These are phyloP conservation scores for Cherax destructor DNA, from an alignment of 1,140 invertebrate genomes.

Conservation along the genomic window DNA sequence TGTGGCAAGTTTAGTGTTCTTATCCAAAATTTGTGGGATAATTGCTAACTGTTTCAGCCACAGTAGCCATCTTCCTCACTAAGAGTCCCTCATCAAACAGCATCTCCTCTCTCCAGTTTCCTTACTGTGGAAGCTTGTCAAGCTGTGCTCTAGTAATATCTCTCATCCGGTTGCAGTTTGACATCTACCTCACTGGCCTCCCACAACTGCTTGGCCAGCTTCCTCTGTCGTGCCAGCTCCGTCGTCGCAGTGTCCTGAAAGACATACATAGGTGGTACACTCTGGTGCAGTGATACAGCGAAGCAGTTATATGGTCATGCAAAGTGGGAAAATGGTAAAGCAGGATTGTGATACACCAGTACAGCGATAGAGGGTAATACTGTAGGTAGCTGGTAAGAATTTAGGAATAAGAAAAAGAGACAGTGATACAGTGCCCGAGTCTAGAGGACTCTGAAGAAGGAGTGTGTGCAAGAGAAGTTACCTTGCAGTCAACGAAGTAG, in stretches of 20 bases:
- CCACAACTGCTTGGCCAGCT: constrained; percentile 84
- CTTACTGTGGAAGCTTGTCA: neutral
- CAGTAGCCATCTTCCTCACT: too few relatives aligned
- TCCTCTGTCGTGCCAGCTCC: constrained; percentile 79
- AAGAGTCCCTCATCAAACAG: too few relatives aligned
- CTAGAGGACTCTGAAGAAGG: neutral
- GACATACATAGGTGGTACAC: too few relatives aligned
- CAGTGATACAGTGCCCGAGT: neutral
- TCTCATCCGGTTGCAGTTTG: constrained; percentile 41
- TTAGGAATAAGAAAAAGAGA: neutral
- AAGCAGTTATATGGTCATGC: too few relatives aligned
- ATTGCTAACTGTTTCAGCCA: too few relatives aligned
- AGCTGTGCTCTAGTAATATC: constrained; percentile 14
- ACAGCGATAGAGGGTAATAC: too few relatives aligned
- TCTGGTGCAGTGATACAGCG: too few relatives aligned
- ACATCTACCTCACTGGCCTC: constrained; percentile 81
- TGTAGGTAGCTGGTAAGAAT: too few relatives aligned
- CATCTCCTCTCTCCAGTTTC: neutral
- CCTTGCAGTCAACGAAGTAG: constrained; percentile 85
- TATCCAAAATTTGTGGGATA: too few relatives aligned
- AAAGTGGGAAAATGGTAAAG: too few relatives aligned
- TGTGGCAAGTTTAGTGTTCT: too few relatives aligned
- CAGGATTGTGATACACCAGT: too few relatives aligned
- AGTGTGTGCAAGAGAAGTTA: constrained; percentile 50
- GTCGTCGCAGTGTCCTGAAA: constrained; percentile 77